Conservation (phyloP, 2,797 vertebrate species). For the Eulemur albifrons region DNA sequence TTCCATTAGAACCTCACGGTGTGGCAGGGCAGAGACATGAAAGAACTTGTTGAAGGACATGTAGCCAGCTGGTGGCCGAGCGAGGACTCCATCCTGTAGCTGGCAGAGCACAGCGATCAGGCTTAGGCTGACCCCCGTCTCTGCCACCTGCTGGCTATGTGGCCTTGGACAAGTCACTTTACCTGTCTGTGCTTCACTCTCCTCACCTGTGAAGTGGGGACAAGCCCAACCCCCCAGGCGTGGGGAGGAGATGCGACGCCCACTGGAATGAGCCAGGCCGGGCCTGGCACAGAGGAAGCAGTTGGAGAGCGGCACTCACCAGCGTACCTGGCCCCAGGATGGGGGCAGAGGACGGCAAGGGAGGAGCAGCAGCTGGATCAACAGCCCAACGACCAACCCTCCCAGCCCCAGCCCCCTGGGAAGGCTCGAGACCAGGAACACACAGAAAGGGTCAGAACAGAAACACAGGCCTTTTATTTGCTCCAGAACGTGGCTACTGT, state of each 20-base stretch:
- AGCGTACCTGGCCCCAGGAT: fast-evolving
- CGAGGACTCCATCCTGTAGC: background rate
- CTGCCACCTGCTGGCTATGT: background rate
- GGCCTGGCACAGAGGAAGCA: fast-evolving
- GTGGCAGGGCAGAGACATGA: background rate
- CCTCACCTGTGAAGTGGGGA: background rate
- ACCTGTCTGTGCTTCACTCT: background rate
- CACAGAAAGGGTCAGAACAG: background rate
- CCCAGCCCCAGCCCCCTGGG: background rate
- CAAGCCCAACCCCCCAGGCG: background rate
- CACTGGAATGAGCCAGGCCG: fast-evolving
- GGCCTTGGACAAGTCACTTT: background rate
- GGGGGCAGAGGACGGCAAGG: background rate
- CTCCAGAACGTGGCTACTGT: slow-evolving; percentile 73
- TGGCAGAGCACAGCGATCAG: fast-evolving
- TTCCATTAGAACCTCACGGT: background rate
- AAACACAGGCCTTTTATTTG: slow-evolving; percentile 85
- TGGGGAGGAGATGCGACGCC: background rate
- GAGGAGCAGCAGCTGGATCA: background rate
- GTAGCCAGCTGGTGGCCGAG: background rate
- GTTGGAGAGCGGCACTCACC: fast-evolving
- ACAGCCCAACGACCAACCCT: fast-evolving
- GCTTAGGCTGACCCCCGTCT: background rate
- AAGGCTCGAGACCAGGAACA: background rate
- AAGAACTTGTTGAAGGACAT: background rate